phyloP scores from a whole-genome alignment of 2,888 invertebrate genomes.

The Xylocampa areola region DNA sequence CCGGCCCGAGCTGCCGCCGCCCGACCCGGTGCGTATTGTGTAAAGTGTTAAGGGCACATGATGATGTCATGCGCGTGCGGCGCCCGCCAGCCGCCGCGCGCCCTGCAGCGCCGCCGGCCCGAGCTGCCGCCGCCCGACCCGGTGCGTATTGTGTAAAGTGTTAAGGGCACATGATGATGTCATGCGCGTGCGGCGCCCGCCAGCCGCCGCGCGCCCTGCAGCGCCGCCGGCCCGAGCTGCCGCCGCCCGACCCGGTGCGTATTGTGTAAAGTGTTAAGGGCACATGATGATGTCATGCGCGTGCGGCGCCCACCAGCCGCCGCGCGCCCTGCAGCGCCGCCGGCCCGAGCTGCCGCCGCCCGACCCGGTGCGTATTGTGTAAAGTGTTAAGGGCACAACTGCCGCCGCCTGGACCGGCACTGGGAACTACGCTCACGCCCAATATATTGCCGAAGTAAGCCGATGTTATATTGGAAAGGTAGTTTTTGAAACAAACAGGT shows the following conservation, averaged over 20 bases:
- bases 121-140: background rate
- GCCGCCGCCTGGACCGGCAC: no score
- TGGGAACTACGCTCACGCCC: no score
- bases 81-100: no score
- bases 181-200: constrained; percentile 39
- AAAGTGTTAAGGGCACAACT: no score
- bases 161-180: constrained; percentile 1
- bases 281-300: no score
- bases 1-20: background rate
- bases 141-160: constrained; percentile 23
- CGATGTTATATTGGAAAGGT: no score
- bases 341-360: no score
- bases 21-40: constrained; percentile 15
- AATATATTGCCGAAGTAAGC: no score
- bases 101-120: background rate
- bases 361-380: no score
- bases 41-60: background rate
- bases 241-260: constrained; percentile 12
- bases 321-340: no score
- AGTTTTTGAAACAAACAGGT: no score
- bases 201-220: background rate
- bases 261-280: background rate
- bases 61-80: constrained; percentile 32
- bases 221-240: background rate
- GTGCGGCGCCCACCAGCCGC: no score